phyloP scores from a whole-genome alignment of 2,888 invertebrate genomes.

The Calameuta idolon region DNA sequence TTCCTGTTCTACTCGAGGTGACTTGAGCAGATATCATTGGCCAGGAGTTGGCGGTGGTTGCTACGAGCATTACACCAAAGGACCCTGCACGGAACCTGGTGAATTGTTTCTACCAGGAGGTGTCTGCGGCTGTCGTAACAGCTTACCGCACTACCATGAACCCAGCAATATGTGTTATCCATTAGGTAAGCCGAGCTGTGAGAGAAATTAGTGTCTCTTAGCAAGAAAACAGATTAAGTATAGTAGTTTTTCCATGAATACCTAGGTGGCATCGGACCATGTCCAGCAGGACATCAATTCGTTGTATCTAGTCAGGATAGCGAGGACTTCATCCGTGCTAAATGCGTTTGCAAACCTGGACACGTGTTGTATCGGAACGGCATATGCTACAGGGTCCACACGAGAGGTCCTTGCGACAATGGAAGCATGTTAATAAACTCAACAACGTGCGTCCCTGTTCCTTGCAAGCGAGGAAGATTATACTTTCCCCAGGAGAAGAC shows the following conservation, averaged over 20 bases:
- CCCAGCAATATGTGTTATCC: conserved; percentile 79
- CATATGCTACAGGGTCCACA: conserved; percentile 82
- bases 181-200: conserved; percentile 71
- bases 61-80: conserved; percentile 80
- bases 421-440: conserved; percentile 78
- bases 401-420: conserved; percentile 80
- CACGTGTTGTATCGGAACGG: conserved; percentile 75
- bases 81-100: conserved; percentile 82
- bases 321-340: conserved; percentile 63
- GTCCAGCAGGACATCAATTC: conserved; percentile 80
- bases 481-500: conserved; percentile 80
- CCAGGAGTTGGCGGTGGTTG: conserved; percentile 75
- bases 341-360: conserved; percentile 78
- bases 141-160: conserved; percentile 81
- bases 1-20: conserved; percentile 71
- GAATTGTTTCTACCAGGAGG: conserved; percentile 82
- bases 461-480: conserved; percentile 80
- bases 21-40: conserved; percentile 72
- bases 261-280: conserved; percentile 81
- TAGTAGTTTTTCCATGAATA: neutral
- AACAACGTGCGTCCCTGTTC: conserved; percentile 77
- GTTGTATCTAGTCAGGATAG: conserved; percentile 65
- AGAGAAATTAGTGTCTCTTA: neutral
- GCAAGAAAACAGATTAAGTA: neutral
- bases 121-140: conserved; percentile 78